Evolutionary conservation across 1,140 invertebrate genomes (phyloP).

Genomic region (Nixonia krombeini): DNA sequence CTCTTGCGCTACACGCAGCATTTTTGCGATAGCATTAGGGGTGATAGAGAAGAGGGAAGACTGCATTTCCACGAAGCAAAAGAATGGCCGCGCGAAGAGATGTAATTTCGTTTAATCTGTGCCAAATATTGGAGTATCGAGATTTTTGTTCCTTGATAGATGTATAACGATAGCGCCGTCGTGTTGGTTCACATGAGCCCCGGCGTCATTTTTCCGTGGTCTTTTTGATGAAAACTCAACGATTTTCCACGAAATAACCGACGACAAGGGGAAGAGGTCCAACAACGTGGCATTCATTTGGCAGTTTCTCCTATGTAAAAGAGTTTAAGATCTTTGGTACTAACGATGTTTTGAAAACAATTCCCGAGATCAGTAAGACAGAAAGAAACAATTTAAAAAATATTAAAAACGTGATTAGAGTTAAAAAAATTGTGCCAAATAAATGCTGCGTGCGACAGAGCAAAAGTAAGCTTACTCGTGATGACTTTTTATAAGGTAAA

Average conservation of each 20-base stretch:
- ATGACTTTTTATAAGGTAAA: conserved; percentile 41
- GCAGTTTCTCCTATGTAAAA: too few relatives aligned
- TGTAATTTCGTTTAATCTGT: conserved; percentile 57
- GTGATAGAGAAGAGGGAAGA: conserved; percentile 8
- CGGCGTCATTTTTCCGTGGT: conserved; percentile 2
- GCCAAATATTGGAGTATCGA: conserved; percentile 59
- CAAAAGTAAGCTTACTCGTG: conserved; percentile 37
- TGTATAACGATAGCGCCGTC: conserved; percentile 47
- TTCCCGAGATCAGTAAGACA: too few relatives aligned
- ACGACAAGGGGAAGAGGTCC: background rate
- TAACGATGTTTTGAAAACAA: too few relatives aligned
- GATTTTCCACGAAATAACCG: too few relatives aligned
- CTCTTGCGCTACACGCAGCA: too few relatives aligned
- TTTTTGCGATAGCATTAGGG: too few relatives aligned
- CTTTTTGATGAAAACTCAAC: background rate
- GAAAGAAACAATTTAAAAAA: too few relatives aligned
- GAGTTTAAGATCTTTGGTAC: too few relatives aligned
- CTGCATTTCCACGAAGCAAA: too few relatives aligned
- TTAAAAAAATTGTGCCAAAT: too few relatives aligned
- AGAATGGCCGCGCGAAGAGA: conserved; percentile 32
- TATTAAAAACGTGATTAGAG: too few relatives aligned
- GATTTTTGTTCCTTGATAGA: conserved; percentile 58
- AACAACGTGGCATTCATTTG: background rate
- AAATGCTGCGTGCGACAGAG: conserved; percentile 4
- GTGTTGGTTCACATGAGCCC: conserved; percentile 33